Conservation (phyloP, 1,140 invertebrate species). For the Drosophila setifemur region DNA sequence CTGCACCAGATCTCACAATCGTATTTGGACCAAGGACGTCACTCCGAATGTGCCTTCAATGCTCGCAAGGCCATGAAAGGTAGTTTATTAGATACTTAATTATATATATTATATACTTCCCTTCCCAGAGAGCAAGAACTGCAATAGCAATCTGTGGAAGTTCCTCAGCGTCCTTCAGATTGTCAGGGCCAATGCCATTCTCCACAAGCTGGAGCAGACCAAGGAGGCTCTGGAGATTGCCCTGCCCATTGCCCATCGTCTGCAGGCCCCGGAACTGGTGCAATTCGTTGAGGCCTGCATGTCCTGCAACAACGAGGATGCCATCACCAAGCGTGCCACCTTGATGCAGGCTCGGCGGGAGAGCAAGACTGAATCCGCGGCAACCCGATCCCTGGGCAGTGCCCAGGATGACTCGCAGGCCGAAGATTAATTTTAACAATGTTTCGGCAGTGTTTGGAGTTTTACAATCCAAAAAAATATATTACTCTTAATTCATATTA, state of each 20-base stretch:
- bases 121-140: constrained; percentile 34
- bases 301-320: constrained; percentile 34
- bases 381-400: background rate
- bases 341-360: background rate
- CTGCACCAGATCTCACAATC: constrained; percentile 51
- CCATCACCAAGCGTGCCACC: constrained; percentile 14
- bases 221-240: constrained; percentile 57
- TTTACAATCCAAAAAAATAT: too few species aligned
- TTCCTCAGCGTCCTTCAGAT: constrained; percentile 62
- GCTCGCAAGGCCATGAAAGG: constrained; percentile 58
- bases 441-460: too few species aligned
- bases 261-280: constrained; percentile 12
- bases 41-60: constrained; percentile 66
- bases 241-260: constrained; percentile 22
- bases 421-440: too few species aligned
- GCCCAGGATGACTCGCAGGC: background rate
- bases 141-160: constrained; percentile 61
- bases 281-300: constrained; percentile 47
- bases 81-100: background rate
- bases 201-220: constrained; percentile 70
- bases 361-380: constrained; percentile 16
- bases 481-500: too few species aligned
- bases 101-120: background rate
- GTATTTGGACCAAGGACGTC: constrained; percentile 53
- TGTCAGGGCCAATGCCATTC: constrained; percentile 56